phyloP scores from a whole-genome alignment of 2,113 vertebrate genomes.

The Pygoscelis antarcticus region DNA sequence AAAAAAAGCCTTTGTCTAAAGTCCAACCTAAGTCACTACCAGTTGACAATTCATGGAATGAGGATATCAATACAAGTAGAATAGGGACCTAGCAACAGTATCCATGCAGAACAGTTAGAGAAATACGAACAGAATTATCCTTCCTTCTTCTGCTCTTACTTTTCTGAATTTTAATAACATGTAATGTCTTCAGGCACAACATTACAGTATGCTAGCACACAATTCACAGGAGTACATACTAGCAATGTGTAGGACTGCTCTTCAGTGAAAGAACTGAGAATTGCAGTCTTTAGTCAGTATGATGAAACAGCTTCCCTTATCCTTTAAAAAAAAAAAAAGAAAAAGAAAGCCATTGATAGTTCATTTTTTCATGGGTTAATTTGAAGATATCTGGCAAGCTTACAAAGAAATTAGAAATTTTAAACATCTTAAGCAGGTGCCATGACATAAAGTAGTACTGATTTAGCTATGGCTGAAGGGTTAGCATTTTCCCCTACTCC shows the following conservation, averaged over 20 bases:
- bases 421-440: constrained; percentile 30
- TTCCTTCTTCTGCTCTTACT: not conserved
- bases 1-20: not conserved
- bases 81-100: not conserved
- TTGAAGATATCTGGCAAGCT: constrained; percentile 46
- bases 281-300: not conserved
- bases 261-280: constrained; percentile 26
- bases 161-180: not conserved
- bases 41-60: not conserved
- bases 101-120: not conserved
- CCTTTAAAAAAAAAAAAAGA: not conserved
- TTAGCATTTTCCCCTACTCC: not conserved
- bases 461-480: not conserved
- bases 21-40: not conserved
- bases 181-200: not conserved
- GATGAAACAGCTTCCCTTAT: constrained; percentile 37
- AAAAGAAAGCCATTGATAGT: not conserved
- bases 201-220: not conserved
- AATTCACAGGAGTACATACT: not conserved
- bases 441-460: constrained; percentile 7
- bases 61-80: not conserved
- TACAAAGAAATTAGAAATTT: constrained; percentile 42
- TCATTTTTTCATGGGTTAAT: not conserved
- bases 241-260: not conserved
- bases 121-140: not conserved